phyloP scores from a whole-genome alignment of 2,797 vertebrate genomes.

The Nothura maculosa region DNA sequence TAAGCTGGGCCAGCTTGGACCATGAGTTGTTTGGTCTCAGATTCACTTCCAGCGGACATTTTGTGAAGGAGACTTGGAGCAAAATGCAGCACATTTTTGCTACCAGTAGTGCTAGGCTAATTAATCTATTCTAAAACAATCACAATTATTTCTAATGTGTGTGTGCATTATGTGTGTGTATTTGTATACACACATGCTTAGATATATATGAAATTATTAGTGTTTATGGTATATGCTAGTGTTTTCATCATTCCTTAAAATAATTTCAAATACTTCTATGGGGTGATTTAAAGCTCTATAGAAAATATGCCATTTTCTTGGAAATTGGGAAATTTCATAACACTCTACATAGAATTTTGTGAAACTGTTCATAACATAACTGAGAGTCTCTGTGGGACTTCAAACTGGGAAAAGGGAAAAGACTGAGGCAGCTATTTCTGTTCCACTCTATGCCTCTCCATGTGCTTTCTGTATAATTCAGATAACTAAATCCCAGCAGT shows the following conservation, averaged over 20 bases:
- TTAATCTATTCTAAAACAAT: not conserved
- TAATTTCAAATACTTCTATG: not conserved
- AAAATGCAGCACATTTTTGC: not conserved
- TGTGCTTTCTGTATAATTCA: not conserved
- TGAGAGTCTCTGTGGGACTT: not conserved
- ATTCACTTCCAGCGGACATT: not conserved
- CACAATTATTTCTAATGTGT: not conserved
- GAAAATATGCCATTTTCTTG: not conserved
- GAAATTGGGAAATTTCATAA: not conserved
- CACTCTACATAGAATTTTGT: fast-evolving
- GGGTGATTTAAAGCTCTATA: not conserved
- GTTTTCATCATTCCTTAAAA: not conserved
- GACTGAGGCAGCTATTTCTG: not conserved
- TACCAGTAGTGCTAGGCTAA: fast-evolving
- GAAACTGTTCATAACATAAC: not conserved
- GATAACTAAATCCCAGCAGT: not conserved
- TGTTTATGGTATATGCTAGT: not conserved
- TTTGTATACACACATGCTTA: no score
- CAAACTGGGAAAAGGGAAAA: not conserved
- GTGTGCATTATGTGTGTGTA: not conserved
- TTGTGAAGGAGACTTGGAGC: not conserved
- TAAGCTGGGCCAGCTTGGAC: not conserved
- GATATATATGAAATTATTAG: not conserved
- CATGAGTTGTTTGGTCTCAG: not conserved
- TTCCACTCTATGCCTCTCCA: not conserved